A percentile compares a stretch with the other conserved stretches of the same genome.
Conservation (phyloP, 2,113 vertebrate genomes). For the Ginglymostoma cirratum region DNA sequence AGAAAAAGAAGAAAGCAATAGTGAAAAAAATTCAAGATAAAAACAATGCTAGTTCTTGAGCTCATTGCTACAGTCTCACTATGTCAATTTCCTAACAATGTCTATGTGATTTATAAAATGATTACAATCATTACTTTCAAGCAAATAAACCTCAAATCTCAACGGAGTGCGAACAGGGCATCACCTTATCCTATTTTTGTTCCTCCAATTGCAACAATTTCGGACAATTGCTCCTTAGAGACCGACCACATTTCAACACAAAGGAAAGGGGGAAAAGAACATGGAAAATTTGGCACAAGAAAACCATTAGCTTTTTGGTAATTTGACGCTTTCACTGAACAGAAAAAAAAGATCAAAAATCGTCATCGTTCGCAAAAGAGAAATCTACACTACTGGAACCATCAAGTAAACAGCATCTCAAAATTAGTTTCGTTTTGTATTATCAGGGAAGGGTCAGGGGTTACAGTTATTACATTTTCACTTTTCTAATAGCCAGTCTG, state of each 20-base stretch:
- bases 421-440: slow-evolving; percentile 24
- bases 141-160: background rate
- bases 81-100: background rate
- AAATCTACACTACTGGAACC: background rate
- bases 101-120: slow-evolving; percentile 16
- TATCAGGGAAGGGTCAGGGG: slow-evolving; percentile 19
- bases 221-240: slow-evolving; percentile 23
- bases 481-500: slow-evolving; percentile 26
- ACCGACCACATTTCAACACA: slow-evolving; percentile 22
- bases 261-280: background rate
- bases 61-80: background rate
- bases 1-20: background rate
- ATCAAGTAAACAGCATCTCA: background rate
- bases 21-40: background rate
- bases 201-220: slow-evolving; percentile 12
- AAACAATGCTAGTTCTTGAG: background rate
- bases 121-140: background rate
- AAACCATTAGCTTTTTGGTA: too few species aligned
- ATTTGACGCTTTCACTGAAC: background rate
- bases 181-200: slow-evolving; percentile 21
- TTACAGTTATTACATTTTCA: slow-evolving; percentile 26
- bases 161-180: background rate
- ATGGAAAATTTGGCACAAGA: background rate
- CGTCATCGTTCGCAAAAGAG: too few species aligned
- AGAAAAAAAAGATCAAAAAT: background rate